Base-by-base conservation (phyloP, 2,888 invertebrate genomes). In the Brachynemurus nebulosus region DNA sequence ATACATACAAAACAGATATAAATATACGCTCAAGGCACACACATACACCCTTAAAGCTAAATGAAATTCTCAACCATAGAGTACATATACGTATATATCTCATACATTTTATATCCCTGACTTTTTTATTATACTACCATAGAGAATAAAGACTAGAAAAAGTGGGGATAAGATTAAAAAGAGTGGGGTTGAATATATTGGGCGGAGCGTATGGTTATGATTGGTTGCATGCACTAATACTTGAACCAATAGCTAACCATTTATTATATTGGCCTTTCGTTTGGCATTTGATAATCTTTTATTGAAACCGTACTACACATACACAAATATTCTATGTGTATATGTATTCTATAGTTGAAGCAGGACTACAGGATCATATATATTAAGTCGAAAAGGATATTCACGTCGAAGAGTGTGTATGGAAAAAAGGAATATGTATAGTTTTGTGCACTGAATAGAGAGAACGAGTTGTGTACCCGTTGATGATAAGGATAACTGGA, bases 81-180 rank as follows among this genome's bases (percentile, higher is more conserved):
- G n/a, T n/a, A n/a, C n/a, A n/a, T n/a, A n/a, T n/a, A n/a, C n/a
- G n/a, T n/a, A n/a, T n/a, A n/a, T n/a, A n/a, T n/a, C n/a, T n/a
- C n/a, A n/a, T n/a, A n/a, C n/a, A n/a, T n/a, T n/a, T n/a, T n/a
- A n/a, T n/a, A n/a, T n/a, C n/a, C n/a, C n/a, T n/a, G n/a, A n/a
- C n/a, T n/a, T n/a, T n/a, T n/a, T n/a, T n/a, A n/a, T n/a, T n/a
- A n/a, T n/a, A n/a, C n/a, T n/a, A n/a, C n/a, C n/a, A n/a, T n/a
- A n/a, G n/a, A n/a, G n/a, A n/a, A n/a, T n/a, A n/a, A n/a, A n/a
- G n/a, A n/a, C n/a, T n/a, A 30, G 14, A 14, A 30, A 30, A 30
- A 30, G 30, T 30, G 30, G 30, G 30, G 30, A 30, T 30, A 30
- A 30, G 30, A 30, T 30, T 30, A 30, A 30, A 27, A 30, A 30